Evolutionary conservation across 2,797 vertebrate genomes (phyloP).

Genomic region (Erethizon dorsatum): DNA sequence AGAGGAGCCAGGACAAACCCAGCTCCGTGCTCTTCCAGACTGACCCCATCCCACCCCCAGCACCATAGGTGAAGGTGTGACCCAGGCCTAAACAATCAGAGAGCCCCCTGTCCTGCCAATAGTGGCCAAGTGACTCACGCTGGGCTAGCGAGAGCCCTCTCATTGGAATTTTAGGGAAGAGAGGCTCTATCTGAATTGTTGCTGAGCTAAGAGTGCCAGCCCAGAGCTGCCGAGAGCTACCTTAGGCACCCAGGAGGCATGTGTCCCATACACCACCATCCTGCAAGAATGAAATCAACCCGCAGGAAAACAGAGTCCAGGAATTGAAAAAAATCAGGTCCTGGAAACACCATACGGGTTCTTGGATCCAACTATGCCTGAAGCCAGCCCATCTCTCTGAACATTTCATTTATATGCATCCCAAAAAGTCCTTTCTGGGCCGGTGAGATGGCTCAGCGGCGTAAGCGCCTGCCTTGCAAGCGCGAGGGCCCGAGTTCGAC

Average conservation of each 20-base stretch:
- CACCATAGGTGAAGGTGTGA: not conserved
- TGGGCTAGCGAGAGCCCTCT: not conserved
- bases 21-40: accelerated
- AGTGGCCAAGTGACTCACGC: not conserved
- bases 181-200: not conserved
- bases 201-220: not conserved
- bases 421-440: too few relatives aligned
- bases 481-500: too few relatives aligned
- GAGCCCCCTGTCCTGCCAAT: not conserved
- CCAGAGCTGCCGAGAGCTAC: not conserved
- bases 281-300: not conserved
- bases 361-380: constrained; percentile 44
- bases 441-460: too few relatives aligned
- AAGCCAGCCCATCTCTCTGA: not conserved
- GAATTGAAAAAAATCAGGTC: not conserved
- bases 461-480: too few relatives aligned
- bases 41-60: not conserved
- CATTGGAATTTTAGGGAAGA: not conserved
- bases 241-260: not conserved
- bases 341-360: not conserved
- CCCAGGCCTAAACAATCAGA: not conserved
- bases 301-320: not conserved
- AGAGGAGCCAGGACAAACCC: not conserved
- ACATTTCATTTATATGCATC: not conserved
- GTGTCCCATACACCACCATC: not conserved